Evolutionary conservation across 1,140 invertebrate species (phyloP), one percentile per base, ranked within the genome.

Genomic region (Diplogasteroides magnus): DNA sequence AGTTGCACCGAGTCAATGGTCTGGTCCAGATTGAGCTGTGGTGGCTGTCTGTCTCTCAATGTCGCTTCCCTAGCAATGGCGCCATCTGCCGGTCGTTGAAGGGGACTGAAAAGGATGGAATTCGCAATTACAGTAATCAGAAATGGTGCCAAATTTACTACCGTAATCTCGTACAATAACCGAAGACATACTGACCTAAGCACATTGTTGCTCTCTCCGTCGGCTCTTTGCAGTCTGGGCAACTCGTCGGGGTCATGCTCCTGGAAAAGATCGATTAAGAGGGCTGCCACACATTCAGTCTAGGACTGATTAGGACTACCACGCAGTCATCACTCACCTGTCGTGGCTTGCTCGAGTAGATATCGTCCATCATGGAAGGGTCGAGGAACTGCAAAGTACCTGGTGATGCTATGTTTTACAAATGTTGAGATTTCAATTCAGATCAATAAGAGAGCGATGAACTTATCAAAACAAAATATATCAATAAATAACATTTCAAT

Each of bases 331-430:
- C 59, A 15, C 11, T 29, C 23, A 11, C 11, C 28, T 13, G 59
- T 13, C 25, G 11, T 23, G 37, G 37, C 59, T 11, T 61, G 59
- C 55, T 56, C 0, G 59, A 61, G 23, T 61, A 25, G 25, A 61
- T 15, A 11, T 29, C 59, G 59, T 61, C 23, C 11, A 61, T 6
- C 11, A 23, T n/a, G 15, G 59, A 61, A 6, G 28, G 13, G 28
- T 61, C 59, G 11, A 61, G 59, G 59, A 13, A 23, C 59, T 61
- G 59, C 25, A 61, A 61, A 13, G n/a, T n/a, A n/a, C n/a, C n/a
- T n/a, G n/a, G n/a, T n/a, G n/a, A n/a, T n/a, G n/a, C n/a, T n/a
- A n/a, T n/a, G n/a, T n/a, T n/a, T n/a, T n/a, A n/a, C n/a, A n/a
- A n/a, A n/a, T n/a, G n/a, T n/a, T n/a, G n/a, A n/a, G n/a, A n/a